A percentile compares a stretch with the other conserved stretches of the same genome.
These are phyloP conservation scores for Siniperca obscura DNA, from an alignment of 2,797 vertebrate species.

Conservation along the genomic window DNA sequence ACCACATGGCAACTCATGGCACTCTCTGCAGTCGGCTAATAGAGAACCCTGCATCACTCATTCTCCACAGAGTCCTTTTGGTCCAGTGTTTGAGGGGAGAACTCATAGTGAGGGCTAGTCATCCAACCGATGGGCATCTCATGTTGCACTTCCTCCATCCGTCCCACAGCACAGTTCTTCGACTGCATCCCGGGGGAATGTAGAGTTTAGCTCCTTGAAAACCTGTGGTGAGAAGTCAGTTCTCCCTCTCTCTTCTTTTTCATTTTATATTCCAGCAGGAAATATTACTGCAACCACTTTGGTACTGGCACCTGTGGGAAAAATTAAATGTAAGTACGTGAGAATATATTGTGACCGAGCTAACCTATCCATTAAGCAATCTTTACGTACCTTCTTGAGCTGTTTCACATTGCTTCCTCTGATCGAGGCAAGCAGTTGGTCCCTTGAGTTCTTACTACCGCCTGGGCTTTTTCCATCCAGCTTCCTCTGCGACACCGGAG, in stretches of 20 bases:
- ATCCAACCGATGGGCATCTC: slow-evolving; percentile 52
- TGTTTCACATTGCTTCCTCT: slow-evolving; percentile 89
- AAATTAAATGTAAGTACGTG: slow-evolving; percentile 28
- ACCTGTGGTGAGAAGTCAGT: slow-evolving; percentile 73
- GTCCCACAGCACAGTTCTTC: slow-evolving; percentile 56
- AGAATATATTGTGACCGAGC: neutral
- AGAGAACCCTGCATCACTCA: slow-evolving; percentile 60
- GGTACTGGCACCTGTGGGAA: slow-evolving; percentile 82
- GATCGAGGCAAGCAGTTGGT: slow-evolving; percentile 96
- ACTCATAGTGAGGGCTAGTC: slow-evolving; percentile 71
- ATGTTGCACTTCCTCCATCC: slow-evolving; percentile 46
- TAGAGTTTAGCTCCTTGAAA: slow-evolving; percentile 57
- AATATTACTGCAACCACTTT: slow-evolving; percentile 84
- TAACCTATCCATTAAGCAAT: neutral
- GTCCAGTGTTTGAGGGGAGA: slow-evolving; percentile 82
- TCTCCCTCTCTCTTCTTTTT: slow-evolving; percentile 52
- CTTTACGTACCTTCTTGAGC: slow-evolving; percentile 91
- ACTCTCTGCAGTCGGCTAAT: slow-evolving; percentile 44
- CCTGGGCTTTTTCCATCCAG: slow-evolving; percentile 86
- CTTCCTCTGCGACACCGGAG: slow-evolving; percentile 91
- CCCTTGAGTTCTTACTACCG: slow-evolving; percentile 91
- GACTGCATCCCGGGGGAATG: slow-evolving; percentile 53
- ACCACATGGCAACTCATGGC: slow-evolving; percentile 48
- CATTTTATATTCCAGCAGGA: slow-evolving; percentile 46
- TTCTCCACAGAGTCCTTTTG: slow-evolving; percentile 75